Base-by-base conservation (phyloP, 1,140 invertebrate genomes). In the Bombus picipes region DNA sequence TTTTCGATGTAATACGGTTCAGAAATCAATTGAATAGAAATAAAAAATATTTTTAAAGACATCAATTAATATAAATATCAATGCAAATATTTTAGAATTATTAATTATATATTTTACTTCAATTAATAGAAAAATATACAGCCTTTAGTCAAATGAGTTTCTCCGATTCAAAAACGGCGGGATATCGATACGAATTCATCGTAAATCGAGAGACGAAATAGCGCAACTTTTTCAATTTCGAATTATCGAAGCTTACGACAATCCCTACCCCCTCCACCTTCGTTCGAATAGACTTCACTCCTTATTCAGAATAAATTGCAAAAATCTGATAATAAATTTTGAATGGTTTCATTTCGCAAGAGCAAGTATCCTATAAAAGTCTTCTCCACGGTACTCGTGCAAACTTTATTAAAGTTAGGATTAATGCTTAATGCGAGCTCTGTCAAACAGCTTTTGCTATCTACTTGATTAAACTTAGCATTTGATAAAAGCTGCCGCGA, bases 251-350 rank as follows among this genome's bases (percentile, higher is more conserved):
- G 28, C 59, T 78, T 39, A 15, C 32, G 59, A 78, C 59, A 43
- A n/a, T 65, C 8, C 37, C 13, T 18, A 34, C 3, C 0, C 66
- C 32, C 66, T 32, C 28, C 8, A 32, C 15, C 28, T 62, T 78
- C n/a, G 15, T 34, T 78, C 12, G 39, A 43, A 47, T 22, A 32
- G 28, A 65, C 34, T 76, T 76, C 15, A 1, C 9, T 10, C 4
- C 6, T 34, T 73, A 41, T 22, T 28, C 6, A 22, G 18, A 43
- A 43, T 78, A 65, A 78, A 65, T 78, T 25, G 12, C 13, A 43
- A 78, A 65, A 28, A 78, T 32, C 59, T n/a, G 10, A 5, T 22
- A 10, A 65, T 78, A 65, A 65, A 65, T 43, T 78, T 78, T 13
- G n/a, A 41, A 32, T 18, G 41, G n/a, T 25, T 66, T 15, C 76